Base-by-base conservation (phyloP, 2,888 invertebrate genomes). In the Nemotelus pantherinus region DNA sequence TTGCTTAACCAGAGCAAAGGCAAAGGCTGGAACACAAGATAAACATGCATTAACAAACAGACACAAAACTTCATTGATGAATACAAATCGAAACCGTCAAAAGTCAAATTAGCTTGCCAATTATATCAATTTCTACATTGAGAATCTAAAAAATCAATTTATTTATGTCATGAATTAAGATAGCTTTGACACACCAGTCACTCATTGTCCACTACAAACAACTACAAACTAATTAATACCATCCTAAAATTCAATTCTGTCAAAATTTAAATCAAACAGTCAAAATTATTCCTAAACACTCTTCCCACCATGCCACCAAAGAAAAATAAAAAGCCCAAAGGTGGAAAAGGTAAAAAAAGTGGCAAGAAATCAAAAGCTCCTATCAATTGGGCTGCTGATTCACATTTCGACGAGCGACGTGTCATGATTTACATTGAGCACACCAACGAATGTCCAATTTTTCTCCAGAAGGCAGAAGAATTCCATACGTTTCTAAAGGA, bases 361-460 rank as follows among this genome's bases (percentile, higher is more conserved):
- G 53, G 41, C 10, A 44, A 45, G 5, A 74, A 74, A 25, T 9
- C 6, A 25, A 58, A 63, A 60, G 41, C 7, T 10, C 39, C 81
- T 2, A 80, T 86, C 7, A 84, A 86, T 77, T 86, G 86, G 85
- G 78, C 83, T 0, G 79, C 77, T 41, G 86, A 86, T 3, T 81
- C 81, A 10, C 39, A 83, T 78, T 86, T 85, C 67, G 79, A 81
- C 43, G 83, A 84, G 77, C 84, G 83, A 7, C 86, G 86, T n/a
- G 82, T 82, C 9, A 84, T 86, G 47, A 65, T 76, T 50, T 76
- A 76, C 55, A 83, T 86, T 0, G 86, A 86, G 63, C 85, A 86
- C 79, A 83, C 84, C 7, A 65, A 79, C 3, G 86, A 86, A 78
- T 86, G 86, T 57, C 85, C 85, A 48, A 84, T 86, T 60, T 86